Evolutionary conservation across 2,797 vertebrate genomes (phyloP), one percentile per base, ranked within the genome.

Genomic region (Mus spretus): DNA sequence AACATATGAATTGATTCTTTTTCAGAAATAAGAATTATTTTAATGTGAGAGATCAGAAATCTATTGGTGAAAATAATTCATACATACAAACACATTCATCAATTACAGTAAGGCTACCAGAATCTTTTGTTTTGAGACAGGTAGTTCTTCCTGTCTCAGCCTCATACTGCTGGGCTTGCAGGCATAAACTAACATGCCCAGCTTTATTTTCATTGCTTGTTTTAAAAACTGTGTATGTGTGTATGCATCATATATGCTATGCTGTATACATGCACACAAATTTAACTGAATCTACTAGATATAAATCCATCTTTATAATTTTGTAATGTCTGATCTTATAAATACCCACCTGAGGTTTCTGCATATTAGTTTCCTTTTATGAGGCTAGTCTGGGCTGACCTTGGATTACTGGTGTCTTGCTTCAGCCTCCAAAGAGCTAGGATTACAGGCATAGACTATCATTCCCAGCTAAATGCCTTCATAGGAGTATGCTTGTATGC

Each of bases 11-110:
- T 65, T 74, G 37, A 86, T 70, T 74, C 70, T 53, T 86, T 95
- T 90, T 94, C 34, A 97, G 81, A 96, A 94, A 91, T 3, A 96
- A 63, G n/a, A 94, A 81, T 86, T 95, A 82, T 77, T 77, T 96
- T 59, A 59, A 3, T 85, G 24, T 84, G 59, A 89, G 28, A 90
- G 20, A 92, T 95, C 19, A 81, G 47, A 85, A 97, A 72, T 96
- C 40, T n/a, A 94, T 94, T 96, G 86, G 19, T 91, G 67, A 92
- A 96, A 96, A 92, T 75, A 44, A 75, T 59, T 34, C 24, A 65
- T 89, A 88, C 70, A 75, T 44, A 59, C 4, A 84, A 84, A 63
- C 83, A 67, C 31, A 70, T 6, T n/a, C 12, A 78, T 61, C 70
- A 84, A 3, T 72, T 95, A 75, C 28, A 79, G 57, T 91, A 61